These are phyloP conservation scores for Ailurus styani DNA, from an alignment of 2,113 vertebrate species.

Conservation along the genomic window DNA sequence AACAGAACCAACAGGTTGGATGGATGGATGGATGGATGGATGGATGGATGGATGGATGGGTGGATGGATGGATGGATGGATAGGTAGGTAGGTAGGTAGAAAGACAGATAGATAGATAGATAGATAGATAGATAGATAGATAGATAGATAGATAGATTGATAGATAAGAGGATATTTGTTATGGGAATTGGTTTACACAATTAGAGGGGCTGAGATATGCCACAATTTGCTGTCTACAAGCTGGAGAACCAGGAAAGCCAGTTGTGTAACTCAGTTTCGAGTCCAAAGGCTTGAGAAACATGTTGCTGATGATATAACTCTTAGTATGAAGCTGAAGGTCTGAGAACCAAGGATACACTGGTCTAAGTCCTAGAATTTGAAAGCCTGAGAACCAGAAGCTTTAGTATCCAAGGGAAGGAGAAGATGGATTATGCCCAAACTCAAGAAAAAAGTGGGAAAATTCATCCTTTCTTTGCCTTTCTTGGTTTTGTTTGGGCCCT, in stretches of 20 bases:
- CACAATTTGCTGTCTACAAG: neutral
- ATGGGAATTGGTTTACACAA: neutral
- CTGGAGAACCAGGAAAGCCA: neutral
- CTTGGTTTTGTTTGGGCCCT: neutral
- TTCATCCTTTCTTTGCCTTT: neutral
- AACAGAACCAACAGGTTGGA: neutral
- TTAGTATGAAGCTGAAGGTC: neutral
- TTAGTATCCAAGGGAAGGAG: neutral
- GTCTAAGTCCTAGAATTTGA: neutral
- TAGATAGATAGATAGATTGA: neutral
- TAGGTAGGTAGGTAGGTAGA: too few relatives aligned
- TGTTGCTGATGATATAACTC: neutral
- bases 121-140: neutral
- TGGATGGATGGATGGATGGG: too few relatives aligned
- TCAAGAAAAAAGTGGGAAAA: neutral
- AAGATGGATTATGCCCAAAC: neutral
- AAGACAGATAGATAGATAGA: too few relatives aligned
- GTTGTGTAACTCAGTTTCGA: neutral
- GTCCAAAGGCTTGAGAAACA: neutral
- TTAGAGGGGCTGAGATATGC: neutral
- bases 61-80: too few relatives aligned
- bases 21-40: neutral
- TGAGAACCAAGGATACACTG: neutral
- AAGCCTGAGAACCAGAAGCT: neutral
- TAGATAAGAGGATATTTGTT: neutral